Evolutionary conservation across 2,113 vertebrate species (phyloP).

Genomic region (Brachyistius frenatus): DNA sequence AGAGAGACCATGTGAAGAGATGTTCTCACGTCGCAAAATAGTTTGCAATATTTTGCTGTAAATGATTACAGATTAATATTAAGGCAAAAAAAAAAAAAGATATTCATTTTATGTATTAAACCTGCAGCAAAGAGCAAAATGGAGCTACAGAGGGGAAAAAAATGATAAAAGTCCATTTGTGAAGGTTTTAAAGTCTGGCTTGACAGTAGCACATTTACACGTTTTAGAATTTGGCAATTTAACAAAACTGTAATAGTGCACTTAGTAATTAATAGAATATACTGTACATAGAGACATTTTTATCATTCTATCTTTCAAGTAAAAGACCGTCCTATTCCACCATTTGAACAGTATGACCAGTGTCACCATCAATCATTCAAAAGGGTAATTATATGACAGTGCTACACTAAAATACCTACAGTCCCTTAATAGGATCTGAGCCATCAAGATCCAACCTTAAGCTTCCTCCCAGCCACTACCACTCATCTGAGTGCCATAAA

Average conservation of each 20-base stretch:
- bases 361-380: conserved; percentile 70
- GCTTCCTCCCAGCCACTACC: conserved; percentile 67
- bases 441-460: conserved; percentile 66
- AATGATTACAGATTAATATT: not conserved
- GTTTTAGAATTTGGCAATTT: not conserved
- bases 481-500: conserved; percentile 84
- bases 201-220: not conserved
- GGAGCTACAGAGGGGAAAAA: not conserved
- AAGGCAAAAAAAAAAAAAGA: not conserved
- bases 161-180: not conserved
- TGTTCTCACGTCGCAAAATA: not conserved
- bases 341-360: conserved; percentile 31
- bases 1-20: conserved; percentile 5
- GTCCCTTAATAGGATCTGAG: conserved; percentile 77
- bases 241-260: not conserved
- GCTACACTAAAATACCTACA: conserved; percentile 71
- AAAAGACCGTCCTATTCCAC: conserved; percentile 20
- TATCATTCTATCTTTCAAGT: conserved; percentile 30
- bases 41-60: not conserved
- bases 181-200: not conserved
- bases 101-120: not conserved
- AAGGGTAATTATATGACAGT: conserved; percentile 73
- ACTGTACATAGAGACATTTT: conserved; percentile 9
- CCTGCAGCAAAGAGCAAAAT: not conserved
- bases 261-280: conserved; percentile 25